phyloP scores from a whole-genome alignment of 2,113 vertebrate species.

The Onychorhynchus coronatus region DNA sequence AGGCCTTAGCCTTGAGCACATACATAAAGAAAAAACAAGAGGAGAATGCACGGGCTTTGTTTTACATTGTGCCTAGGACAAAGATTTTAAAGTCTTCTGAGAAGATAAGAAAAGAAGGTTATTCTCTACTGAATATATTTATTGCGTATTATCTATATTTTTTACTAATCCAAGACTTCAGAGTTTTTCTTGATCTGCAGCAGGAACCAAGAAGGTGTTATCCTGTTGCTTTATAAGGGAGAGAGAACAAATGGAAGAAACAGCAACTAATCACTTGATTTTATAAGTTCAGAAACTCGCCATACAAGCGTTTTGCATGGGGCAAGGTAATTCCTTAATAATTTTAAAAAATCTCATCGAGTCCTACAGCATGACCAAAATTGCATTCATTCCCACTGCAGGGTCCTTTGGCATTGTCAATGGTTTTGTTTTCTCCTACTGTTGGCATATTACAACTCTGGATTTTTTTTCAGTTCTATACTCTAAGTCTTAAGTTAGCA shows the following conservation, averaged over 20 bases:
- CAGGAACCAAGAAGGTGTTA: background rate
- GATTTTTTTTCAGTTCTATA: background rate
- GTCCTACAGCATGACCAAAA: background rate
- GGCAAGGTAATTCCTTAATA: background rate
- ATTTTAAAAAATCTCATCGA: background rate
- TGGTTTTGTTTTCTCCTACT: background rate
- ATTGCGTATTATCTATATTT: background rate
- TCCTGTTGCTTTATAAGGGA: background rate
- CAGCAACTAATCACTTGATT: background rate
- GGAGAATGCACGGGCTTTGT: background rate
- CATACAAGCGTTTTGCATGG: background rate
- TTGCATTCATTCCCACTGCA: background rate
- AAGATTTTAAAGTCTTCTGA: background rate
- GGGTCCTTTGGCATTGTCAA: background rate
- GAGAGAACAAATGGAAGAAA: background rate
- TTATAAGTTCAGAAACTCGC: background rate
- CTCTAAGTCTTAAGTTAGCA: background rate
- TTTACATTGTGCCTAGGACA: background rate
- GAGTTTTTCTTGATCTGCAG: background rate
- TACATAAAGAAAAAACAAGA: background rate
- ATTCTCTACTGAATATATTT: background rate
- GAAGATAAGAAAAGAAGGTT: background rate
- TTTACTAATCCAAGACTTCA: background rate
- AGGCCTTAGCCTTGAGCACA: background rate
- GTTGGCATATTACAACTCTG: background rate